Evolutionary conservation across 1,140 invertebrate species (phyloP).

Genomic region (Pissodes strobi): DNA sequence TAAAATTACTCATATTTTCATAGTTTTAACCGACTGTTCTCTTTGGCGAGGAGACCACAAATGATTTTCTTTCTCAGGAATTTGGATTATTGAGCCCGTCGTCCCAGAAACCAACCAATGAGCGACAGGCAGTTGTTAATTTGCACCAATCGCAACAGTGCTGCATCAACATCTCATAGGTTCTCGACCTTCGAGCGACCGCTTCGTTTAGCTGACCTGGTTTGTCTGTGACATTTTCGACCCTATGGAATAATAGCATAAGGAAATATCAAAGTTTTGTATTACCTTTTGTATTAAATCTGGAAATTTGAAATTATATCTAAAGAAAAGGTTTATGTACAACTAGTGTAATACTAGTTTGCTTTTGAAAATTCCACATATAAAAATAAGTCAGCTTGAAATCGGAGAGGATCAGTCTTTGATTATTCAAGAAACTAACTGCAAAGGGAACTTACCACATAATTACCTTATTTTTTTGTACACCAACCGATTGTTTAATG

Average conservation of each 20-base stretch:
- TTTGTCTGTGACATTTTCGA: slow-evolving; percentile 3
- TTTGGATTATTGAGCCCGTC: slow-evolving; percentile 38
- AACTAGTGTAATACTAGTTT: too few relatives aligned
- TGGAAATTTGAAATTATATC: too few relatives aligned
- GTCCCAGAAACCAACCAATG: slow-evolving; percentile 38
- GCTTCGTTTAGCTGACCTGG: not conserved
- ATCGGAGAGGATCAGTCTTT: too few relatives aligned
- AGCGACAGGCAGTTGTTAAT: slow-evolving; percentile 8
- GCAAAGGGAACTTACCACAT: too few relatives aligned
- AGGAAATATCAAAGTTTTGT: too few relatives aligned
- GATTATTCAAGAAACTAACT: too few relatives aligned
- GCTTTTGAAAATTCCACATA: too few relatives aligned
- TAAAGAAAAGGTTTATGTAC: too few relatives aligned
- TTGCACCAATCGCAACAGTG: slow-evolving; percentile 32
- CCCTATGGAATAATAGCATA: slow-evolving; percentile 13
- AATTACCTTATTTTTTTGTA: too few relatives aligned
- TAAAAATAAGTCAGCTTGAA: too few relatives aligned
- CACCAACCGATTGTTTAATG: too few relatives aligned
- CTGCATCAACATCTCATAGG: slow-evolving; percentile 27
- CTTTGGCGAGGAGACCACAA: slow-evolving; percentile 56
- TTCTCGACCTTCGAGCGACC: slow-evolving; percentile 31
- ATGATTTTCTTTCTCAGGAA: slow-evolving; percentile 47
- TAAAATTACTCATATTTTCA: slow-evolving; percentile 51
- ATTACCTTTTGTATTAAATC: too few relatives aligned
- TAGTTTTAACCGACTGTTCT: slow-evolving; percentile 52